phyloP scores from a whole-genome alignment of 2,113 vertebrate species.

The Sardina pilchardus region DNA sequence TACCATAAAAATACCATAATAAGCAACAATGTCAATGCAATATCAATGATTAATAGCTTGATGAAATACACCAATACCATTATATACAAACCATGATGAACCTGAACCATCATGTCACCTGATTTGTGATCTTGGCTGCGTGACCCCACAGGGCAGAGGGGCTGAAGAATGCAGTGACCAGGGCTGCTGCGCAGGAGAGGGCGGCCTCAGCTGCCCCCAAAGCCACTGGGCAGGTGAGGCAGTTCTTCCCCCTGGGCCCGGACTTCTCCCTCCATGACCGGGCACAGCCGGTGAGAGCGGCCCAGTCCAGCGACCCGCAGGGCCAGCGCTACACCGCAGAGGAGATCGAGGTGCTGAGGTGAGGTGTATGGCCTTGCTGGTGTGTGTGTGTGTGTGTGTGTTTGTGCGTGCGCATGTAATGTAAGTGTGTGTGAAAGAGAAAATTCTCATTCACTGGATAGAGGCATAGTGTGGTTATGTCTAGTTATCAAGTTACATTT shows the following conservation, averaged over 20 bases:
- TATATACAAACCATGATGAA: too few relatives aligned
- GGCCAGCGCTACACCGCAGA: conserved; percentile 90
- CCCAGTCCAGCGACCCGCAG: conserved; percentile 85
- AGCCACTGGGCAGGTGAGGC: conserved; percentile 71
- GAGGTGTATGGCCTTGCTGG: background rate
- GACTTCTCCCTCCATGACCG: conserved; percentile 88
- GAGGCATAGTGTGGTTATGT: background rate
- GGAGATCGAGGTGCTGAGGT: conserved; percentile 98
- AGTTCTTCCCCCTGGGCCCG: conserved; percentile 86
- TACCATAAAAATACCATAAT: too few relatives aligned
- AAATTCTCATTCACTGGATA: background rate
- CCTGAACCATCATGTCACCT: too few relatives aligned
- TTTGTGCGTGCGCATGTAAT: background rate
- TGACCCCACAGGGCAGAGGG: conserved; percentile 83
- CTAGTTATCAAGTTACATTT: too few relatives aligned
- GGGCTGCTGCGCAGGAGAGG: conserved; percentile 75
- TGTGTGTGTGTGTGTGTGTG: too few relatives aligned
- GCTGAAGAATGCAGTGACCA: conserved; percentile 85
- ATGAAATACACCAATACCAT: too few relatives aligned
- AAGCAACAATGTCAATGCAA: too few relatives aligned
- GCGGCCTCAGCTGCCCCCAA: conserved; percentile 63
- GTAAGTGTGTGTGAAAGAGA: too few relatives aligned
- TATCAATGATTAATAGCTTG: too few relatives aligned
- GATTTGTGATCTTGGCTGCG: background rate
- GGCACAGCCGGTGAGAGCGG: conserved; percentile 77